Conservation (phyloP, 2,888 invertebrate genomes). For the Camponotus fellah region DNA sequence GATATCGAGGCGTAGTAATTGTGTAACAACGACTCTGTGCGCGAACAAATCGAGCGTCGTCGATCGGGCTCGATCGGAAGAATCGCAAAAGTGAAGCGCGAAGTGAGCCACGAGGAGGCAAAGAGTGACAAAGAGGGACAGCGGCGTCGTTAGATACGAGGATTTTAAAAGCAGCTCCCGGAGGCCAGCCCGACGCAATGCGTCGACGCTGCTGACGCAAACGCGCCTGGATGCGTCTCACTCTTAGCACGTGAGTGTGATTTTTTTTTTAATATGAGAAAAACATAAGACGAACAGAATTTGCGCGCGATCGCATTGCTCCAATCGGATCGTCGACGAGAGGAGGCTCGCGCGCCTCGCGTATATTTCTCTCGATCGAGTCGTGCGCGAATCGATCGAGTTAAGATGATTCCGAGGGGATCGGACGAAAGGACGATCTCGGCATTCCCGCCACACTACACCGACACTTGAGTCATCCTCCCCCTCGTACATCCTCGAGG, state of each 20-base stretch:
- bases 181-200: conserved; percentile 86
- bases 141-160: conserved; percentile 80
- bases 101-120: conserved; percentile 27
- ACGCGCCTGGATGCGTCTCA: conserved; percentile 90
- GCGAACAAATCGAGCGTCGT: conserved; percentile 20
- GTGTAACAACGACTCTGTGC: conserved; percentile 9
- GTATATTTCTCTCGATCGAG: conserved; percentile 15
- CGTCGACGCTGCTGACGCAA: conserved; percentile 86
- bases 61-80: conserved; percentile 6
- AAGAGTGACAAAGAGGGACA: conserved; percentile 68
- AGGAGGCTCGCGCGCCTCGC: conserved; percentile 24
- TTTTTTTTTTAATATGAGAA: conserved; percentile 17
- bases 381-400: conserved; percentile 39
- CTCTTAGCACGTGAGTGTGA: conserved; percentile 90
- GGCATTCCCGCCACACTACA: conserved; percentile 67
- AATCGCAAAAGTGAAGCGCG: conserved; percentile 21
- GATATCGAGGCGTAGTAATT: neutral
- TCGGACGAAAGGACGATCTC: conserved; percentile 60
- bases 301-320: neutral
- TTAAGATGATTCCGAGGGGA: conserved; percentile 66
- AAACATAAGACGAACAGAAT: neutral
- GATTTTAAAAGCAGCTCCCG: conserved; percentile 85
- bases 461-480: conserved; percentile 66
- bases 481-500: neutral
- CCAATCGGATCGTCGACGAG: neutral